Base-by-base conservation (phyloP, 1,140 invertebrate genomes). In the Drosophila pallidifrons region DNA sequence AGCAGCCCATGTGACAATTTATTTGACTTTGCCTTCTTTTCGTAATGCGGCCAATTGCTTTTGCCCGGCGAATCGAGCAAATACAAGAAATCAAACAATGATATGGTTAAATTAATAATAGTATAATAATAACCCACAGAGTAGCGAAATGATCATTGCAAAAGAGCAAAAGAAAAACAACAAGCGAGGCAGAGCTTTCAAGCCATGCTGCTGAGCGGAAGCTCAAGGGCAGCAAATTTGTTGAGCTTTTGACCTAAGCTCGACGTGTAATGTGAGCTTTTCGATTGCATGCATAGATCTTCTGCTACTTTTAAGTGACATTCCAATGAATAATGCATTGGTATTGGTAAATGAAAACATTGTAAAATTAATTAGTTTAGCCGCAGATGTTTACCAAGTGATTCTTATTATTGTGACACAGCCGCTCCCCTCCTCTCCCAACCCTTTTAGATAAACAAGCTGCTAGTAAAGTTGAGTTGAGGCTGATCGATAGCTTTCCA, bases 1-100 rank as follows among this genome's bases (percentile, higher is more conserved):
- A 65, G 46, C 54, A 69, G 41, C 38, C 68, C 83, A 87, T 88
- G 83, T 87, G 83, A 87, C 83, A 87, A 72, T 77, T 88, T 86
- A 87, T 83, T 88, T 88, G 73, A 88, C 72, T 81, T 85, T 70
- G 55, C 45, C 68, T 78, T 65, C 52, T 68, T 75, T 81, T 46
- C 67, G 28, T 52, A 54, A 20, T 58, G 61, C 75, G 79, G 75
- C 52, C 46, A 69, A 63, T 69, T 75, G 57, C 25, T 69, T 70
- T 58, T 58, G 59, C 58, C 11, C 30, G 43, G 75, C 55, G 54
- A 64, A 71, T 66, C 69, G 13, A 63, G 35, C 64, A 88, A 83
- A 82, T 69, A 88, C 51, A 49, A 58, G 82, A 59, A 65, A 70
- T 66, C 76, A 74, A 75, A 68, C 43, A 76, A 55, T 16, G 41